A percentile compares a stretch with the other conserved stretches of the same genome.
Evolutionary conservation across 2,797 vertebrate species (phyloP).

Genomic region (Natrix natrix): DNA sequence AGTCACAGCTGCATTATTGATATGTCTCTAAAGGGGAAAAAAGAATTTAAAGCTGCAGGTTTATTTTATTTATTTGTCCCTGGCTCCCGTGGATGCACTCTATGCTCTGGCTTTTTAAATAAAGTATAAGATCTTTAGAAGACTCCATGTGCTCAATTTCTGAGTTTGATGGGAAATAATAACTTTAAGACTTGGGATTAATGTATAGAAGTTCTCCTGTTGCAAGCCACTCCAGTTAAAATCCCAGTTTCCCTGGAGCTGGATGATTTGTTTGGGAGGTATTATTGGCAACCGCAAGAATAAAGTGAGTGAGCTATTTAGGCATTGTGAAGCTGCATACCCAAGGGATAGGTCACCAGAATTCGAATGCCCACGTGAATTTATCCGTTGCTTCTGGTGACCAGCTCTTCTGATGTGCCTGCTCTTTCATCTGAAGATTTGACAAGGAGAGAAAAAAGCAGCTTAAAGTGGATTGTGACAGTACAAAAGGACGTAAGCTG

Average conservation of each 20-base stretch:
- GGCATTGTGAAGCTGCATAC: not conserved
- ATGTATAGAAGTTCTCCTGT: not conserved
- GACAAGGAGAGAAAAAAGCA: not conserved
- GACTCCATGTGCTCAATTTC: not conserved
- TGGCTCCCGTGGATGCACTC: not conserved
- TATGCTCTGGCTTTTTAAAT: not conserved
- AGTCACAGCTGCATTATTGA: not conserved
- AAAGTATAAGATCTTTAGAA: not conserved
- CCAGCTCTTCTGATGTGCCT: not conserved
- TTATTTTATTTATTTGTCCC: not conserved
- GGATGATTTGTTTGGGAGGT: not conserved
- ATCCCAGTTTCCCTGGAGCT: not conserved
- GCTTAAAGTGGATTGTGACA: not conserved
- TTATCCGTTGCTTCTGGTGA: not conserved
- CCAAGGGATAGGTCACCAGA: not conserved
- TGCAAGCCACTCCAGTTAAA: not conserved
- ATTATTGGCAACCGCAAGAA: not conserved
- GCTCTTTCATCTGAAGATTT: not conserved
- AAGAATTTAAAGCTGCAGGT: not conserved
- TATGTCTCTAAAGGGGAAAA: not conserved
- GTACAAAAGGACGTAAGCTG: not conserved
- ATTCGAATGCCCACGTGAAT: not conserved
- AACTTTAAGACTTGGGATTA: not conserved
- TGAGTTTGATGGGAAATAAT: not conserved
- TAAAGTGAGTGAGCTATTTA: not conserved